Evolutionary conservation across 2,113 vertebrate species (phyloP), one percentile per base, ranked within the genome.

Genomic region (Chaenogobius annularis): DNA sequence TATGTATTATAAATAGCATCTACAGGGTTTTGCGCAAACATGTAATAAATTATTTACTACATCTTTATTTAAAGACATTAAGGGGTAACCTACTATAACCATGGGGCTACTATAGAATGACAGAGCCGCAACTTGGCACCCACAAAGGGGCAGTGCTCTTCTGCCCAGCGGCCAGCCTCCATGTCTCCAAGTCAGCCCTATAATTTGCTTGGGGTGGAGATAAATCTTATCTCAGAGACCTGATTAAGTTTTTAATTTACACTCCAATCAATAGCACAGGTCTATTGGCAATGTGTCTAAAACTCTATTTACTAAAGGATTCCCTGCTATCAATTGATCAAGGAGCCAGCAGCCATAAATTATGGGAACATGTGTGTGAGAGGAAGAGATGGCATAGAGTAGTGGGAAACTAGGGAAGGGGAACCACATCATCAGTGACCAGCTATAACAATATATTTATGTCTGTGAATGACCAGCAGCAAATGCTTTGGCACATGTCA

Each of bases 201-300:
- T 89, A 93, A 94, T 92, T 93, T 94, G 92, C 91, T 93, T 77
- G 87, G 88, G 92, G 91, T 72, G 73, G 90, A 94, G 93, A 94
- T 93, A 93, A 94, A 93, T 93, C 93, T 93, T 92, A 94, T 94
- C 93, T 93, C 81, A 61, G 89, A 92, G 93, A 95, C 96, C 97
- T 99, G 98, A 99, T 98, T 98, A 99, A 97, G 97, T 98, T 97
- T 99, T 98, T 99, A 99, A 99, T 99, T 99, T 98, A 99, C 97
- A 98, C 95, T 93, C 94, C 93, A 95, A 99, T 99, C 97, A 97
- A 99, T 98, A 98, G 93, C 92, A 86, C 94, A 95, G 95, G 96
- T 97, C 95, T 99, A 98, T 98, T 96, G 96, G 96, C 96, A 97
- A 98, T 96, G 95, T 97, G 96, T 98, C 96, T 97, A 97, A 97